Conservation (phyloP, 2,113 vertebrate genomes). For the Archocentrus centrarchus region DNA sequence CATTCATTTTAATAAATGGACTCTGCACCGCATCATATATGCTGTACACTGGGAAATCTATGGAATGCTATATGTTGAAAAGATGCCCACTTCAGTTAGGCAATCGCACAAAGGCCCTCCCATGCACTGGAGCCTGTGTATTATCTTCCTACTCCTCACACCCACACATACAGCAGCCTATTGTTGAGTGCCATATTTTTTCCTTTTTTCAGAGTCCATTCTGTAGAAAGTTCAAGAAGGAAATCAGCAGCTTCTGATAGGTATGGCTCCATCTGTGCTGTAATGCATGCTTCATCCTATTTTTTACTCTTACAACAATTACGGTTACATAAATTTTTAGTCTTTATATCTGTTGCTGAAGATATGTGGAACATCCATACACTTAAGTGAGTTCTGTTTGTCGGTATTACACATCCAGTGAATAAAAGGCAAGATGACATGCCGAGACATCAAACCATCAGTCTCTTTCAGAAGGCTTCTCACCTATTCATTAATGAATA, state of each 20-base stretch:
- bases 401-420: slow-evolving; percentile 18
- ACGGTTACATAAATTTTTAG: neutral
- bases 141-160: slow-evolving; percentile 57
- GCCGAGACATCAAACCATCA: slow-evolving; percentile 40
- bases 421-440: slow-evolving; percentile 50
- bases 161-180: slow-evolving; percentile 47
- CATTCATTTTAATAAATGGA: slow-evolving; percentile 45
- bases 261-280: neutral
- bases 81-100: slow-evolving; percentile 48
- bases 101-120: slow-evolving; percentile 42
- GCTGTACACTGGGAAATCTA: slow-evolving; percentile 27
- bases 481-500: slow-evolving; percentile 65
- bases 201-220: slow-evolving; percentile 25
- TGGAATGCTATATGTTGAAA: slow-evolving; percentile 37
- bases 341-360: neutral
- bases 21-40: slow-evolving; percentile 19
- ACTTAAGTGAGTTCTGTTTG: slow-evolving; percentile 11
- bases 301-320: neutral
- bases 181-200: slow-evolving; percentile 42
- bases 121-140: slow-evolving; percentile 33
- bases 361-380: slow-evolving; percentile 18
- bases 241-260: slow-evolving; percentile 29
- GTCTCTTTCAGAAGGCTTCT: slow-evolving; percentile 41
- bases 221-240: slow-evolving; percentile 45
- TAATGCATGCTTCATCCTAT: neutral